Evolutionary conservation across 2,888 invertebrate genomes (phyloP), one percentile per base, ranked within the genome.

Genomic region (Eupsilia transversa): DNA sequence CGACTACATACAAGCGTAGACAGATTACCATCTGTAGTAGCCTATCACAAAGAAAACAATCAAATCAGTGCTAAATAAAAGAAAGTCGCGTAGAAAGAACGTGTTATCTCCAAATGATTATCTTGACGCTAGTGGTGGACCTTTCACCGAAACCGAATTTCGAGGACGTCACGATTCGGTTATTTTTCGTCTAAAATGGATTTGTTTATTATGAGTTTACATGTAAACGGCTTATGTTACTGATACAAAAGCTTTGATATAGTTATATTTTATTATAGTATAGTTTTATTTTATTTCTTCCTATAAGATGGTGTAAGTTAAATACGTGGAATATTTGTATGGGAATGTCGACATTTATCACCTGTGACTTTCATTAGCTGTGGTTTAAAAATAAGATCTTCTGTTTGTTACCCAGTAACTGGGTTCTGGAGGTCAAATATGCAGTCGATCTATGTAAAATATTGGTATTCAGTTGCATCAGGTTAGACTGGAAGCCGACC

Each of bases 11-110:
- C 61, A 43, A 52, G 49, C 30, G 23, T 64, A 82, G 74, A 30
- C 61, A 83, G 79, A 83, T 76, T 81, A 74, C 65, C 43, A 77
- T 75, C 74, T 38, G 33, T 60, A 56, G 52, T 71, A 59, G 56
- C 63, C 35, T 79, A 79, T 79, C 82, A 72, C 82, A 82, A 77
- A 79, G 79, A 84, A 85, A 77, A 80, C 80, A 84, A 86, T 82
- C 71, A 82, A 82, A 79, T 76, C 77, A 75, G 56, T 49, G 66
- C 35, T 30, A 71, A 80, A 80, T 27, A 67, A 86, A 86, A 85
- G 79, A 84, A 84, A 74, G 46, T 74, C 68, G 46, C 71, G 38
- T 67, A 69, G 73, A 84, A 84, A 82, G 76, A 65, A 70, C n/a
- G 59, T 60, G 61, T 74, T 84, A 86, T 85, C 84, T 84, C 35